Base-by-base conservation (phyloP, 2,797 vertebrate species). In the Schizopygopsis malacanthus region DNA sequence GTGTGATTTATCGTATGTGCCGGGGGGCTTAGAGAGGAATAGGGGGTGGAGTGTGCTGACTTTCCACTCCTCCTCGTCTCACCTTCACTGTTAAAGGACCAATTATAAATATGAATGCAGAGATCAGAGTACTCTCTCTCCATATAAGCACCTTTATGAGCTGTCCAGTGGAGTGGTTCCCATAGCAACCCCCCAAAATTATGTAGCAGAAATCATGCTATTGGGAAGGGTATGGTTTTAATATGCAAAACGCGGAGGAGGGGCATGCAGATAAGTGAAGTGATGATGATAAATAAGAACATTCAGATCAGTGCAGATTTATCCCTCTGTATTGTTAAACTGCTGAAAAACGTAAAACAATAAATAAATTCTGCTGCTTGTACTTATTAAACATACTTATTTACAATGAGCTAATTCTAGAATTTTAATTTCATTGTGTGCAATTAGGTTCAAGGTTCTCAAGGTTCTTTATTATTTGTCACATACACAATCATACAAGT, bases 71-170 rank as follows among this genome's bases (percentile, higher is more conserved):
- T 90, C 69, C 76, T 61, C 5, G 4, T 61, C 47, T 72, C 69
- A 78, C 37, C 56, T 90, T 91, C 90, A 89, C 87, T 89, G 88
- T 86, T 90, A 91, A 89, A 79, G 78, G 90, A 91, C 91, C 92
- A 94, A 93, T 94, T 95, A 94, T 79, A 85, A 88, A 88, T 81
- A 15, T 78, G 91, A 93, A 92, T 92, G 88, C 9, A 4, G 87
- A 93, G 92, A 92, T 89, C 87, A 80, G 83, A 89, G 81, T 85
- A 86, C 88, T 90, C 84, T 84, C 70, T 87, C 85, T 89, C 89
- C 72, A 79, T 63, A 28, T 25, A 83, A 85, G 67, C 47, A 16
- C 37, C 82, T 87, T 82, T 71, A 43, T n/a, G 16, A 65, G 47
- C 22, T 6, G 61, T 50, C 82, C 61, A 11, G 20, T 33, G 16